Conservation (phyloP, 2,113 vertebrate species). For the Ageneiosus marmoratus region DNA sequence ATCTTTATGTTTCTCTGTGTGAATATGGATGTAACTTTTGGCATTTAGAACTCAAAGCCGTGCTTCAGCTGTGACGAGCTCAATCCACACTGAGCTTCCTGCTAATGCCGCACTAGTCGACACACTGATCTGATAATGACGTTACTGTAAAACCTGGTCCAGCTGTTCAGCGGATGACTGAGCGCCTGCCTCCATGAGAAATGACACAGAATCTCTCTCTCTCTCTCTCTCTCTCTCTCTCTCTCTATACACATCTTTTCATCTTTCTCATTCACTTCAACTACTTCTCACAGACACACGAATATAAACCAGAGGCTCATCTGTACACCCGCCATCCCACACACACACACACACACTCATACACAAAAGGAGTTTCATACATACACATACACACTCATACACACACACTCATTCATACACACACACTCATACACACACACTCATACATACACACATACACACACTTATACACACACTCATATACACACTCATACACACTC, state of each 20-base stretch:
- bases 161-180: neutral
- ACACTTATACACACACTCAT: too few species aligned
- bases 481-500: too few species aligned
- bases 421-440: too few species aligned
- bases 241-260: neutral
- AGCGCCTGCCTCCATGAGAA: neutral
- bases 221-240: neutral
- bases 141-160: neutral
- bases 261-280: neutral
- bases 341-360: conserved; percentile 2
- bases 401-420: too few species aligned
- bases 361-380: too few species aligned
- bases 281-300: neutral
- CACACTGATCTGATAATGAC: neutral
- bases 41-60: too few species aligned
- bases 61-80: neutral
- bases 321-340: neutral
- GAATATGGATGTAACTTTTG: too few species aligned
- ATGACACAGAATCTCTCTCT: neutral
- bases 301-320: neutral
- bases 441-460: too few species aligned
- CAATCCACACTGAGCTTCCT: too few species aligned
- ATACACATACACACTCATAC: neutral
- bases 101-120: neutral
- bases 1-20: too few species aligned